These are phyloP conservation scores for Noctilio leporinus DNA, from an alignment of 2,113 vertebrate genomes.

Conservation along the genomic window DNA sequence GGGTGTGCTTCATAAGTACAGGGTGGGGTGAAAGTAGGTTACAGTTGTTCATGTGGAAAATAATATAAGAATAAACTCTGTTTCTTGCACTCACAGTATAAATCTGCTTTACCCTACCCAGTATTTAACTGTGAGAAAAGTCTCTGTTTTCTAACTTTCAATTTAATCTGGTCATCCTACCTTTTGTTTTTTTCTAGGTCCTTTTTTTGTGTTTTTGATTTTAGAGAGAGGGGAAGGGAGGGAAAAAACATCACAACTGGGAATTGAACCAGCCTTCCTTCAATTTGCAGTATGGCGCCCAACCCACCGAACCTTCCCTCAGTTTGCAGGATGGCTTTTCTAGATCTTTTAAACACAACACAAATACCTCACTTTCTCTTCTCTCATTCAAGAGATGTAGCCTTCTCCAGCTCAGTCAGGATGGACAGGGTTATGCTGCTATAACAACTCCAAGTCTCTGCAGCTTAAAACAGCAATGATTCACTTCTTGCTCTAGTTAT, in stretches of 20 bases:
- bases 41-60: neutral
- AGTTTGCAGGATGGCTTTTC: too few species aligned
- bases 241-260: too few species aligned
- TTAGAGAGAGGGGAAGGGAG: too few species aligned
- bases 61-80: neutral
- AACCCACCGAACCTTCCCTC: too few species aligned
- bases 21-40: neutral
- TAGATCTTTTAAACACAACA: neutral
- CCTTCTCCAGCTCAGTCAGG: neutral
- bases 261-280: too few species aligned
- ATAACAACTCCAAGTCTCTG: neutral
- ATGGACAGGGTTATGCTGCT: neutral
- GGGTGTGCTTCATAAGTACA: neutral
- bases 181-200: neutral
- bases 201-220: too few species aligned
- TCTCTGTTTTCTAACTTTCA: neutral
- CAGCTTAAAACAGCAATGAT: neutral
- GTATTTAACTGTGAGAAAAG: neutral
- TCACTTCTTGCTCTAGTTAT: neutral
- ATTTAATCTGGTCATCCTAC: neutral
- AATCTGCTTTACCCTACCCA: neutral
- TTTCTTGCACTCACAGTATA: neutral
- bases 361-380: neutral
- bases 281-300: neutral
- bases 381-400: accelerated